Base-by-base conservation (phyloP, 2,113 vertebrate species). In the Aptenodytes patagonicus region DNA sequence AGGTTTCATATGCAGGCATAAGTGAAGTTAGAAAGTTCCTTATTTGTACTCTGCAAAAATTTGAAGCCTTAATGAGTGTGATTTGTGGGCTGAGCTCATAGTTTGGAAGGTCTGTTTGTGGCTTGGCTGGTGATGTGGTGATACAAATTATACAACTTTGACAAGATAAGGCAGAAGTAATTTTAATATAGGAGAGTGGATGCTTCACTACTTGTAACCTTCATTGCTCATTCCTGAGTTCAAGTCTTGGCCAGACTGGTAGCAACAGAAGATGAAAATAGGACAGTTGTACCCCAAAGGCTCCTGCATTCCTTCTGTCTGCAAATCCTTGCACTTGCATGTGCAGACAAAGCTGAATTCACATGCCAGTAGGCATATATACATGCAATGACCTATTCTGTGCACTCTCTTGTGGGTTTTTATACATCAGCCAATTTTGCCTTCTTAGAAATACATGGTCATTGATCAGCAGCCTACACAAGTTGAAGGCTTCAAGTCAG, bases 81-180 rank as follows among this genome's bases (percentile, higher is more conserved):
- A 95, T 97, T 84, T 97, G 94, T 94, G 73, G 55, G 49, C 75
- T 96, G 91, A 97, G 90, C 71, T 96, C 94, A 93, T 91, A 62
- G 77, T 54, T 95, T 96, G 95, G 92, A 92, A 94, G 66, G 29
- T n/a, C 85, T 82, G 12, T 64, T 79, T 91, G 77, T 87, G 88
- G 85, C 69, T 95, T 90, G 89, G 88, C 66, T 83, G 80, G 57
- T 57, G 89, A 81, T 10, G 3, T 49, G 78, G 51, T 6, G 3
- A 80, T 90, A 90, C 81, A 96, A 95, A 94, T 93, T 89, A 68
- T 25, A 85, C 42, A 75, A 31, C 17, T 10, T 66, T 62, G 87
- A 93, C 82, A 93, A 87, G 86, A 66, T 92, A 84, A 79, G 22
- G 64, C 72, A 71, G 49, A 82, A 95, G 20, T 57, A 40, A 65